Conservation (phyloP, 2,113 vertebrate species). For the Dasyurus viverrinus region DNA sequence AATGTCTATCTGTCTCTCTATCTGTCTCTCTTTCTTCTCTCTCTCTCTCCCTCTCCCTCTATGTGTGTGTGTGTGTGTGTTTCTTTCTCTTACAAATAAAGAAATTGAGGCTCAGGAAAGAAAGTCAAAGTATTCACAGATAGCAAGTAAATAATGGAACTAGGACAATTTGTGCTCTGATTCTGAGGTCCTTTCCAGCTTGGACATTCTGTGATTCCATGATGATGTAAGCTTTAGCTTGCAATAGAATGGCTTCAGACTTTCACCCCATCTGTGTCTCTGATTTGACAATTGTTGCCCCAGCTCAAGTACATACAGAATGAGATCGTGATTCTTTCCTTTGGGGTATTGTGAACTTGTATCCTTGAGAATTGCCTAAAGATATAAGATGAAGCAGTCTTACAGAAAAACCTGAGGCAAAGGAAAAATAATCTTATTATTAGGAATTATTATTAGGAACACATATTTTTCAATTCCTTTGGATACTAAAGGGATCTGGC, state of each 20-base stretch:
- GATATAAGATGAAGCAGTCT: fast-evolving
- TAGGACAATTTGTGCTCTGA: neutral
- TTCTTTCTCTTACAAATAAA: neutral
- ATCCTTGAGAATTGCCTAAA: fast-evolving
- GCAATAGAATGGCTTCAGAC: neutral
- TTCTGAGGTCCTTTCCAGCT: neutral
- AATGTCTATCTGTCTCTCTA: neutral
- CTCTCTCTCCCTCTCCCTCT: no score
- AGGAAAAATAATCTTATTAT: neutral
- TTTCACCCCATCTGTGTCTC: neutral
- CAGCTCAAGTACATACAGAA: fast-evolving
- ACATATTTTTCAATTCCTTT: neutral
- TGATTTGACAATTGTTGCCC: fast-evolving
- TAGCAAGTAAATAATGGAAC: neutral
- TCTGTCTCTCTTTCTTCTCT: no score
- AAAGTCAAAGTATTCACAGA: neutral
- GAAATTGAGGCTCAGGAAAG: neutral
- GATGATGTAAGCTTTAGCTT: neutral
- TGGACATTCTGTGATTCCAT: neutral
- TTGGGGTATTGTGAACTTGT: fast-evolving
- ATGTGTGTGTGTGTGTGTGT: no score
- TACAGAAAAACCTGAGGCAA: neutral
- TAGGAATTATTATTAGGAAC: neutral
- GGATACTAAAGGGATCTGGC: constrained; percentile 49
- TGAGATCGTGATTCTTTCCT: fast-evolving